Base-by-base conservation (phyloP, 2,113 vertebrate genomes). In the Clarias gariepinus region DNA sequence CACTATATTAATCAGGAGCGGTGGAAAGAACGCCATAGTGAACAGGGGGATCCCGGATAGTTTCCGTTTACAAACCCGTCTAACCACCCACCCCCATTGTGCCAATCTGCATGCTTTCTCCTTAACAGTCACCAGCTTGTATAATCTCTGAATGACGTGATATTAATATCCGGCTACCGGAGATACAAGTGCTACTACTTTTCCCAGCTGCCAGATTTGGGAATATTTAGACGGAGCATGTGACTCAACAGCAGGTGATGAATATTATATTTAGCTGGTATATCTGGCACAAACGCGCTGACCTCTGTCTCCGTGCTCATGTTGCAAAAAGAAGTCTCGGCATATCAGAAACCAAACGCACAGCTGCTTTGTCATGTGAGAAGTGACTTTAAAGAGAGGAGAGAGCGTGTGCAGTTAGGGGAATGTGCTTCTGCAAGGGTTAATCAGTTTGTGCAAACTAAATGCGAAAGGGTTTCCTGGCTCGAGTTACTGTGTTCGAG, bases 1-100 rank as follows among this genome's bases (percentile, higher is more conserved):
- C 6, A 80, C 19, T 69, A 68, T 33, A 3, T 76, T 53, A 86
- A 89, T 86, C 88, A 89, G 87, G 85, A 78, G 47, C 30, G 18
- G 41, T 86, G 91, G 90, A 91, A 93, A 86, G 89, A 91, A 90
- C 88, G 87, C 80, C n/a, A 18, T n/a, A 16, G 66, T 47, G 25
- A 68, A 57, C 53, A 55, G 21, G 81, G 58, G 53, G 18, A 57
- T 61, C 74, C 58, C 60, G 15, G 63, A 84, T 77, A 87, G 64
- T 88, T 88, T 91, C 88, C 87, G 77, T 90, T 90, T 88, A 86
- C 85, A 88, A 89, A 86, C 1, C 25, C 9, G 3, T 12, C 19
- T 36, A 47, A 47, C 3, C 8, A 11, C 33, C 2, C 68, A 86
- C 79, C 57, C 81, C 18, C 13, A 5, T 3, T n/a, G 87, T 55